Evolutionary conservation across 1,140 invertebrate species (phyloP).

Genomic region (Pantala flavescens): DNA sequence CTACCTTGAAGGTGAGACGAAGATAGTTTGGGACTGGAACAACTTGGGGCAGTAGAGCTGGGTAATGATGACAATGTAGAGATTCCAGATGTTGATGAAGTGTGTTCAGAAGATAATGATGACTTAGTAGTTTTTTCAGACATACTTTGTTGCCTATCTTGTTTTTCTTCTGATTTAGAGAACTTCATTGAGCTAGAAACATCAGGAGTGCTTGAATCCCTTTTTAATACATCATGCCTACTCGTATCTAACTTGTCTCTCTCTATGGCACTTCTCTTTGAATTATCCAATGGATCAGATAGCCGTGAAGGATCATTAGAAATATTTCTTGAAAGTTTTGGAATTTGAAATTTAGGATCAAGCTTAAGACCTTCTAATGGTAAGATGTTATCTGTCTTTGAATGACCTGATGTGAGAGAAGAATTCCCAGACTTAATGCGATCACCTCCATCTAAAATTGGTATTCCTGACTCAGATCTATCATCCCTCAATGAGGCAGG

Average conservation of each 20-base stretch:
- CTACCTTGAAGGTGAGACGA: neutral
- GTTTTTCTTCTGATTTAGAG: neutral
- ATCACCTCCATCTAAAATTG: neutral
- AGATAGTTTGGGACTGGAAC: neutral
- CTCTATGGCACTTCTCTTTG: neutral
- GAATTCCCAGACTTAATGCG: neutral
- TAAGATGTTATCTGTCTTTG: neutral
- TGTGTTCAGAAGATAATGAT: neutral
- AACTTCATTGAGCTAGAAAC: neutral
- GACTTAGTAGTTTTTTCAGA: neutral
- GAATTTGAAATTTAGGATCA: constrained; percentile 77
- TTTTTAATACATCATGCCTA: neutral
- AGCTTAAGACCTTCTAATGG: constrained; percentile 33
- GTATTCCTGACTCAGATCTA: constrained; percentile 24
- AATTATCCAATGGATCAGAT: neutral
- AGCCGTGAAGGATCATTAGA: neutral
- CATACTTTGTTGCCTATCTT: neutral
- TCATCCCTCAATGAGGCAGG: constrained; percentile 49
- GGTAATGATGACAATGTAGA: neutral
- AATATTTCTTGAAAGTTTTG: constrained; percentile 51
- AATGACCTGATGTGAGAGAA: neutral
- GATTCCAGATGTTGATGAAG: neutral
- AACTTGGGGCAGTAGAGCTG: neutral
- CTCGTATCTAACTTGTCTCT: neutral
- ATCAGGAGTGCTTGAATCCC: neutral